A percentile compares a stretch with the other conserved stretches of the same genome.
Conservation (phyloP, 2,113 vertebrate species). For the Siphamia tubifer region DNA sequence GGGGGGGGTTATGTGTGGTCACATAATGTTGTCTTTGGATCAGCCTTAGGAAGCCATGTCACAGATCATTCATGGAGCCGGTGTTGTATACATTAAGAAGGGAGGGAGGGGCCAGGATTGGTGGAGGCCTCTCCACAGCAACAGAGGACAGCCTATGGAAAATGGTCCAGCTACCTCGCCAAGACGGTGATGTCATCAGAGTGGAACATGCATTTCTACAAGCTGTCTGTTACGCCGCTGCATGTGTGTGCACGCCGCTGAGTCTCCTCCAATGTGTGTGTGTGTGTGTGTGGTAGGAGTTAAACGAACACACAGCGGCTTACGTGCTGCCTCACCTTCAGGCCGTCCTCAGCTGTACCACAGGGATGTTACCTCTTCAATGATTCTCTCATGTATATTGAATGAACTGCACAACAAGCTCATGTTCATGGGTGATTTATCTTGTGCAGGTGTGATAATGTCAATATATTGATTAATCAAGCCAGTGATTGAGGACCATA, state of each 20-base stretch:
- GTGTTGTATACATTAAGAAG: constrained; percentile 74
- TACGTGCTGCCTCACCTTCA: constrained; percentile 70
- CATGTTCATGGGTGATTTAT: constrained; percentile 69
- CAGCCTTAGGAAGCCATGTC: constrained; percentile 58
- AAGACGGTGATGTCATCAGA: constrained; percentile 77
- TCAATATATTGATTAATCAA: constrained; percentile 72
- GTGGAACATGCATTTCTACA: constrained; percentile 59
- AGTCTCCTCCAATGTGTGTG: background rate
- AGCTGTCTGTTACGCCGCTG: constrained; percentile 40
- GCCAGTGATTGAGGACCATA: constrained; percentile 54
- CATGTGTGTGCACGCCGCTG: constrained; percentile 2
- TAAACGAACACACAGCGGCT: constrained; percentile 8
- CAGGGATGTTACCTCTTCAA: constrained; percentile 47
- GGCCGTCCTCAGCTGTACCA: constrained; percentile 56
- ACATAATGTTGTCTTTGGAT: constrained; percentile 72
- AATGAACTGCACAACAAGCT: constrained; percentile 66
- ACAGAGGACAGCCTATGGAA: constrained; percentile 82
- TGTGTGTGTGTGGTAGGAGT: constrained; percentile 3
- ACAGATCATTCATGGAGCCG: constrained; percentile 70
- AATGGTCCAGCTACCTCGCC: constrained; percentile 59
- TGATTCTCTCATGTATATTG: constrained; percentile 63
- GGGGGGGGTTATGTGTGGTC: constrained; percentile 29
- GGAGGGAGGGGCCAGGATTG: constrained; percentile 69
- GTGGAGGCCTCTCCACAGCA: constrained; percentile 75
- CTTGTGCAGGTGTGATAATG: constrained; percentile 59